These are phyloP conservation scores for Dicentrarchus labrax DNA, from an alignment of 2,113 vertebrate genomes.

Conservation along the genomic window DNA sequence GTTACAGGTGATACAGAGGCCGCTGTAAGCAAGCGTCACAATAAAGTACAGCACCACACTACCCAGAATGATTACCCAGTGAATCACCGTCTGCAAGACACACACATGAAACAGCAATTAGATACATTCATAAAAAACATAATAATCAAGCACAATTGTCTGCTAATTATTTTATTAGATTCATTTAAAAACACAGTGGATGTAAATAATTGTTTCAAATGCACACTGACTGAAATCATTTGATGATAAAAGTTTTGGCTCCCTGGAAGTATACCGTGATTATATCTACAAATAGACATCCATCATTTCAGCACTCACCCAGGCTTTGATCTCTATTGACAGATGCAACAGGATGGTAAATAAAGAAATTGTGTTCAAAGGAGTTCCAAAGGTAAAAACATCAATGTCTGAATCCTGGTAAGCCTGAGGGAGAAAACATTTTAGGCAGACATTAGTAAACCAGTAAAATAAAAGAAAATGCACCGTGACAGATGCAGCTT, in stretches of 20 bases:
- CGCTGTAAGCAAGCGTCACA: constrained; percentile 87
- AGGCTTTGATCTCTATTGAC: constrained; percentile 94
- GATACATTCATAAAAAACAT: neutral
- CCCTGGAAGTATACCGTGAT: neutral
- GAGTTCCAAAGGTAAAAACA: constrained; percentile 91
- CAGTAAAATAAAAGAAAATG: neutral
- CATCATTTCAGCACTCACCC: constrained; percentile 86
- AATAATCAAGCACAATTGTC: neutral
- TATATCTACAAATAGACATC: constrained; percentile 14
- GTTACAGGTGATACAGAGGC: constrained; percentile 89
- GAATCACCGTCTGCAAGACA: constrained; percentile 87
- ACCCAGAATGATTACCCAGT: constrained; percentile 85
- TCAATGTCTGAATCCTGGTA: constrained; percentile 90
- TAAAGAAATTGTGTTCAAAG: constrained; percentile 91
- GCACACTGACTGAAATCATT: constrained; percentile 1
- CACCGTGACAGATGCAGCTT: neutral
- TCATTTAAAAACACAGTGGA: neutral
- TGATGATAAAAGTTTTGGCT: neutral
- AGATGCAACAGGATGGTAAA: constrained; percentile 93
- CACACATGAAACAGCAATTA: constrained; percentile 15
- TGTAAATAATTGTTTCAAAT: neutral
- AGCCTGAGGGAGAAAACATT: constrained; percentile 75
- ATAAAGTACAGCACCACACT: constrained; percentile 88
- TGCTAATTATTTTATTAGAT: too few relatives aligned
- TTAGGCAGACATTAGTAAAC: constrained; percentile 17